These are phyloP conservation scores for Dallia pectoralis DNA, from an alignment of 2,797 vertebrate genomes.

Conservation along the genomic window DNA sequence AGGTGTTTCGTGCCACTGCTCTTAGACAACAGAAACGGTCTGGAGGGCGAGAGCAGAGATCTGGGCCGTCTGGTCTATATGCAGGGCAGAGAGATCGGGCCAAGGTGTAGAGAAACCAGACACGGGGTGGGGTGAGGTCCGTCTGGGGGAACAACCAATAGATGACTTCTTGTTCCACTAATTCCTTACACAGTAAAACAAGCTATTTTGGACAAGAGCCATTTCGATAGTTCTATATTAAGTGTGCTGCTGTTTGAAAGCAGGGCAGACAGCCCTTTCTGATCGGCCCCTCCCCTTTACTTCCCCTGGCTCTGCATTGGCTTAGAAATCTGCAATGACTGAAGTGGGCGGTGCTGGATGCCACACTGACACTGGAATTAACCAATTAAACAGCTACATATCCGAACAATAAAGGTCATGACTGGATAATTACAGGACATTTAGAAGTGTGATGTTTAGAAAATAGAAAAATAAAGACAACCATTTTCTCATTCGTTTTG, in stretches of 20 bases:
- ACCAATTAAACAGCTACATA: neutral
- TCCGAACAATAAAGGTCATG: neutral
- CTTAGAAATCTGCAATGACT: conserved; percentile 10
- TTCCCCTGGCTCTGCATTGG: conserved; percentile 6
- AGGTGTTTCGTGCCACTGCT: conserved; percentile 77
- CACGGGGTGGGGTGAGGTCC: conserved; percentile 78
- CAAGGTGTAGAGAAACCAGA: conserved; percentile 84
- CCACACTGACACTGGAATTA: neutral
- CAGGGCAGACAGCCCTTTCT: conserved; percentile 54
- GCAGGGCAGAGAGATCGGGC: conserved; percentile 71
- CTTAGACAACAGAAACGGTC: conserved; percentile 81
- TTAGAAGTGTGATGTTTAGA: neutral
- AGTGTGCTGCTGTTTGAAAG: conserved; percentile 66
- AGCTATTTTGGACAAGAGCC: conserved; percentile 85
- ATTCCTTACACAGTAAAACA: conserved; percentile 84
- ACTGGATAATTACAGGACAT: neutral
- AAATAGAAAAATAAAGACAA: neutral
- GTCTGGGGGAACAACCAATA: conserved; percentile 88
- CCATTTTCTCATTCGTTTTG: too few species aligned
- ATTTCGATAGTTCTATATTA: conserved; percentile 83
- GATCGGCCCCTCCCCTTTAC: conserved; percentile 22
- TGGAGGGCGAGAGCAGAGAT: conserved; percentile 77
- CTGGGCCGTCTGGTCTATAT: conserved; percentile 71
- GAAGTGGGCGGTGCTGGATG: neutral
- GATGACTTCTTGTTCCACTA: conserved; percentile 91